Conservation (phyloP, 2,113 vertebrate genomes). For the Picathartes gymnocephalus region DNA sequence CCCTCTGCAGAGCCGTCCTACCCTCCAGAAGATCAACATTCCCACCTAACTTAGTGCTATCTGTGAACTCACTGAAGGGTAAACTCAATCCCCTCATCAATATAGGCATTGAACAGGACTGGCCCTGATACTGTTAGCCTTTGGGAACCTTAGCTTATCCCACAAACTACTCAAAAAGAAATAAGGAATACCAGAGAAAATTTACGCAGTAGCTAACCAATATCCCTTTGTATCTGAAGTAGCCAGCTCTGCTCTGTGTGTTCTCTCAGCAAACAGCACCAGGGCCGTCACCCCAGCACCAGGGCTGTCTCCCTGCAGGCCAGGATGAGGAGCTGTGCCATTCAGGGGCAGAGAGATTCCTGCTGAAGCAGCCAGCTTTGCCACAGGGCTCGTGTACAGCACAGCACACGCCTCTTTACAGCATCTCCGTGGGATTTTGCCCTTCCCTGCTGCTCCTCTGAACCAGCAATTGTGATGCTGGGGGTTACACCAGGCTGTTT, state of each 20-base stretch:
- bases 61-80: background rate
- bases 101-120: background rate
- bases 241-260: background rate
- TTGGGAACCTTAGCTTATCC: background rate
- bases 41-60: background rate
- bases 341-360: background rate
- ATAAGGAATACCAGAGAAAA: background rate
- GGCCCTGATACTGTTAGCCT: background rate
- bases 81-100: background rate
- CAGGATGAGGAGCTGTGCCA: fast-evolving
- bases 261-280: background rate
- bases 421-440: background rate
- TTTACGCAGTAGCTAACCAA: background rate
- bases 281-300: background rate
- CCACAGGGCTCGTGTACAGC: fast-evolving
- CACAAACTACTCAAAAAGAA: background rate
- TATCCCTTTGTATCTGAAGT: background rate
- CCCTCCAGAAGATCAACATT: background rate
- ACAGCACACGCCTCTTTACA: fast-evolving
- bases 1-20: background rate
- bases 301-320: background rate
- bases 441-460: background rate
- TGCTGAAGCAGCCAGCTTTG: background rate
- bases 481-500: background rate
- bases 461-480: background rate